These are phyloP conservation scores for Calyptommatus sinebrachiatus DNA, from an alignment of 2,113 vertebrate genomes.

Conservation along the genomic window DNA sequence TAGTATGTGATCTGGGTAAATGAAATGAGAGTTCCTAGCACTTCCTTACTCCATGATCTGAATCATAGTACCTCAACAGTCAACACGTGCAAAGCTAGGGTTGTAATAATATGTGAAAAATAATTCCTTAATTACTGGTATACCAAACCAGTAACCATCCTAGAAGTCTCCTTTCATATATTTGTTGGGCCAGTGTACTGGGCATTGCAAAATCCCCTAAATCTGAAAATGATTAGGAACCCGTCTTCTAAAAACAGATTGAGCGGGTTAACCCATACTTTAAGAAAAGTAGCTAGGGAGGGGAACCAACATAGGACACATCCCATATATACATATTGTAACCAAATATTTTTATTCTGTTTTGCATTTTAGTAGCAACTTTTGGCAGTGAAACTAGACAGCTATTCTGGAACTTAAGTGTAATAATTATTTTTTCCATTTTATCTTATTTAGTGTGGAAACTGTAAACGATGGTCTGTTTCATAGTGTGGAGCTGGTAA, in stretches of 20 bases:
- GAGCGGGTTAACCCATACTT: too few relatives aligned
- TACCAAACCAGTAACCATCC: too few relatives aligned
- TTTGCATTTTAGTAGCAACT: background rate
- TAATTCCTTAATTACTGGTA: too few relatives aligned
- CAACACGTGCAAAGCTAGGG: background rate
- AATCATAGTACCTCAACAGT: background rate
- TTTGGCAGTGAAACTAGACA: fast-evolving
- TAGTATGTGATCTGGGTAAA: too few relatives aligned
- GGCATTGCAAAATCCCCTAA: too few relatives aligned
- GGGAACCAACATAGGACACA: too few relatives aligned
- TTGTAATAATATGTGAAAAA: too few relatives aligned
- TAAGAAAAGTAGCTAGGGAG: too few relatives aligned
- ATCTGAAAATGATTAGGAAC: background rate
- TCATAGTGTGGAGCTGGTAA: constrained; percentile 90
- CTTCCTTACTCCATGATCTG: too few relatives aligned
- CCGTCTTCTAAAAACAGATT: background rate
- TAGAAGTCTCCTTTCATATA: too few relatives aligned
- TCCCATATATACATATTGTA: background rate
- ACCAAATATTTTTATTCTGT: background rate
- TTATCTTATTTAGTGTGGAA: constrained; percentile 81
- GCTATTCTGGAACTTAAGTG: background rate
- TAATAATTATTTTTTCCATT: background rate
- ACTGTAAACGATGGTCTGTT: constrained; percentile 94
- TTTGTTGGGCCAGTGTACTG: too few relatives aligned
- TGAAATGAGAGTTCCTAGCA: too few relatives aligned